Evolutionary conservation across 2,888 invertebrate species (phyloP).

Genomic region (Smittia sp.): DNA sequence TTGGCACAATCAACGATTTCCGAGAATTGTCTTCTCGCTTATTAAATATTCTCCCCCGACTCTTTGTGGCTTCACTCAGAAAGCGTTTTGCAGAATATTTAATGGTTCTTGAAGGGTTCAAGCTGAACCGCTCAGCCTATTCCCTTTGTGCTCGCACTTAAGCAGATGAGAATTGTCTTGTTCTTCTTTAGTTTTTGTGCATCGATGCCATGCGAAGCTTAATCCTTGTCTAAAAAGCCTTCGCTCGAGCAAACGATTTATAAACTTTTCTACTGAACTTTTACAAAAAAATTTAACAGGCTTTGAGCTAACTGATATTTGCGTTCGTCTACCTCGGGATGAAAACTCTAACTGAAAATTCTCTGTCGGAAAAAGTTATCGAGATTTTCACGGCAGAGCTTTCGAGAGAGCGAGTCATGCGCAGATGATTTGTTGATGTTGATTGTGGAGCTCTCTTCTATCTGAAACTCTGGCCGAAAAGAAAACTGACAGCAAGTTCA

Average conservation of each 20-base stretch:
- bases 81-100: no score
- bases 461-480: neutral
- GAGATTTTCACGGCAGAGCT: neutral
- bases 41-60: no score
- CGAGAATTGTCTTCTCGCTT: no score
- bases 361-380: neutral
- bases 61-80: no score
- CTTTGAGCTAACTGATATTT: neutral
- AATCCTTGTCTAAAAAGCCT: no score
- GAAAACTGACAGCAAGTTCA: neutral
- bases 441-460: neutral
- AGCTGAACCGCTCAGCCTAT: no score
- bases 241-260: neutral
- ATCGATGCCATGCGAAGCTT: no score
- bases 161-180: no score
- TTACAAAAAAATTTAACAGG: neutral
- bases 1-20: no score
- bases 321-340: neutral
- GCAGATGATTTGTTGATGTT: constrained; percentile 21
- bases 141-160: no score
- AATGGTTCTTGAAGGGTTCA: no score
- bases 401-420: constrained; percentile 28
- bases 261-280: neutral
- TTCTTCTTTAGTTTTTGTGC: no score
- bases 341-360: constrained; percentile 32